Conservation (phyloP, 2,113 vertebrate species). For the Carettochelys insculpta region DNA sequence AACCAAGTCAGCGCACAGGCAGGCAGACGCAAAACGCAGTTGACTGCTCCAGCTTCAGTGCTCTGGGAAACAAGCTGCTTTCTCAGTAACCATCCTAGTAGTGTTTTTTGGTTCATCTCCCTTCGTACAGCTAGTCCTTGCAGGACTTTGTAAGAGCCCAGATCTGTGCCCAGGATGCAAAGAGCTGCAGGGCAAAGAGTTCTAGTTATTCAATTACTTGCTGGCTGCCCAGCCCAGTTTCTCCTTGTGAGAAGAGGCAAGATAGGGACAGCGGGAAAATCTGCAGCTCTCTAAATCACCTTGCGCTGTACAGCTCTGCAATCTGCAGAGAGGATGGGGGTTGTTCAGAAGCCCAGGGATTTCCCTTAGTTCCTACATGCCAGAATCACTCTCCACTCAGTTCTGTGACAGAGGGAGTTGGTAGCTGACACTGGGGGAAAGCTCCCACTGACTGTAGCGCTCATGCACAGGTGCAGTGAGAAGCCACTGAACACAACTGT, state of each 20-base stretch:
- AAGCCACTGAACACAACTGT: background rate
- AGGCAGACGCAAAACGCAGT: rapidly evolving
- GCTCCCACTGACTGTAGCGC: too few relatives aligned
- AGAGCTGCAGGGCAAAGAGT: background rate
- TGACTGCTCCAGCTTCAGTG: background rate
- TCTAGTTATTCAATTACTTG: background rate
- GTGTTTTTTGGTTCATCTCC: background rate
- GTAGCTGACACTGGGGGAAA: background rate
- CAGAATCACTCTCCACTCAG: background rate
- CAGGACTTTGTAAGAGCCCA: rapidly evolving
- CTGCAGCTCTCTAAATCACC: rapidly evolving
- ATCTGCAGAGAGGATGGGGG: background rate
- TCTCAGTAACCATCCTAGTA: background rate
- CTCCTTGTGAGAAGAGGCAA: background rate
- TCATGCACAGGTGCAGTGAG: rapidly evolving
- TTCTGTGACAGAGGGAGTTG: background rate
- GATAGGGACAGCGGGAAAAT: background rate
- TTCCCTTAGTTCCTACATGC: rapidly evolving
- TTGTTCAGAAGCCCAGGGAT: rapidly evolving
- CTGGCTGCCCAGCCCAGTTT: background rate
- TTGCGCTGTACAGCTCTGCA: rapidly evolving
- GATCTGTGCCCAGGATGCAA: rapidly evolving
- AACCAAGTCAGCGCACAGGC: background rate
- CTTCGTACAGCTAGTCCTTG: background rate
- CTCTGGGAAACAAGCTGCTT: background rate